phyloP scores from a whole-genome alignment of 2,113 vertebrate genomes.

The Syngnathus typhle region DNA sequence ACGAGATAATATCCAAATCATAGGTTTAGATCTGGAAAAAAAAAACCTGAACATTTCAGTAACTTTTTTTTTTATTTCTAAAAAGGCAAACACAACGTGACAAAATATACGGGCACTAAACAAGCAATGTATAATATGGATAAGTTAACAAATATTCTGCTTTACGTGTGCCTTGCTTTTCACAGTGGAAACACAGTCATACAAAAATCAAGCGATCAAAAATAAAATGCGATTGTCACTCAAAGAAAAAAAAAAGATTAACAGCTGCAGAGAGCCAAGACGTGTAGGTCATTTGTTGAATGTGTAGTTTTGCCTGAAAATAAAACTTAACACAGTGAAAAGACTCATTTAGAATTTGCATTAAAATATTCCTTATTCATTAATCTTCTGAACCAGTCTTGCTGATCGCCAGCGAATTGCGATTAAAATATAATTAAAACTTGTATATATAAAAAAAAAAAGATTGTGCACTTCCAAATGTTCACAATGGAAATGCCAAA shows the following conservation, averaged over 20 bases:
- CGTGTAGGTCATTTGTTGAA: background rate
- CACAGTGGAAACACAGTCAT: slow-evolving; percentile 13
- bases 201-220: slow-evolving; percentile 1
- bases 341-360: background rate
- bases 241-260: slow-evolving; percentile 4
- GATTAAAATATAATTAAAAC: too few species aligned
- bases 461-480: too few species aligned
- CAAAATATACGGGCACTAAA: slow-evolving; percentile 10
- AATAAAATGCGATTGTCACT: slow-evolving; percentile 37
- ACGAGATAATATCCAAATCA: background rate
- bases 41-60: background rate
- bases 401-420: too few species aligned
- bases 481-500: background rate
- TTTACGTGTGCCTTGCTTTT: slow-evolving; percentile 6
- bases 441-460: too few species aligned
- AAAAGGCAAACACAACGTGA: slow-evolving; percentile 19
- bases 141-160: background rate
- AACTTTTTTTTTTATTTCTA: slow-evolving; percentile 27
- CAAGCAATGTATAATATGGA: slow-evolving; percentile 19
- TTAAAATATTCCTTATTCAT: too few species aligned
- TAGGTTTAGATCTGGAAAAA: background rate
- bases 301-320: background rate
- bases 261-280: slow-evolving; percentile 3
- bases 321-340: background rate
- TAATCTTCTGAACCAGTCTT: too few species aligned